A percentile compares a stretch with the other conserved stretches of the same genome.
These are phyloP conservation scores for Tetramorium bicarinatum DNA, from an alignment of 2,888 invertebrate genomes.

Conservation along the genomic window DNA sequence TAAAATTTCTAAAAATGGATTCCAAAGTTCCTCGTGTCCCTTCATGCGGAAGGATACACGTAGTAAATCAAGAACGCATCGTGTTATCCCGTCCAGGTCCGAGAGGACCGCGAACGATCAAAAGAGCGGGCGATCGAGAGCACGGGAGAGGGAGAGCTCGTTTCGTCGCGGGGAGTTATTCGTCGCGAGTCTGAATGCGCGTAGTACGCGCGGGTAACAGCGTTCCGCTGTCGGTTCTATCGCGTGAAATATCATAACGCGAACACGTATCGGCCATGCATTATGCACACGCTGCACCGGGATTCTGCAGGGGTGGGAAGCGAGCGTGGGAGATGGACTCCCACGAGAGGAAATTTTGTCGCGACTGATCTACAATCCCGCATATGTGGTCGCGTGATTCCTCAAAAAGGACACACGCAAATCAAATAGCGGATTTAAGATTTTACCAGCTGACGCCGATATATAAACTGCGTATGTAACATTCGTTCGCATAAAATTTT, in stretches of 20 bases:
- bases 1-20: not conserved
- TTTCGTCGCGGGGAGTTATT: conserved; percentile 21
- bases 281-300: conserved; percentile 74
- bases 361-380: conserved; percentile 60
- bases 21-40: not conserved
- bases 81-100: conserved; percentile 16
- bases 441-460: not conserved
- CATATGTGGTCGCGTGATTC: conserved; percentile 5
- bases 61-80: conserved; percentile 41
- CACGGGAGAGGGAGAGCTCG: not conserved
- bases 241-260: conserved; percentile 78
- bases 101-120: conserved; percentile 18
- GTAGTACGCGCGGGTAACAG: conserved; percentile 70
- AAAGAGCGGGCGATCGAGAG: not conserved
- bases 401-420: not conserved
- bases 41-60: not conserved
- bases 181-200: conserved; percentile 66
- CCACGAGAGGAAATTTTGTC: conserved; percentile 62
- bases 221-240: conserved; percentile 68
- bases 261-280: conserved; percentile 76
- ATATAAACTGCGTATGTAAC: not conserved
- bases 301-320: conserved; percentile 51
- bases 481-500: not conserved
- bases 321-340: conserved; percentile 46
- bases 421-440: conserved; percentile 1